phyloP scores from a whole-genome alignment of 1,140 invertebrate species.

The Drosophila mauritiana region DNA sequence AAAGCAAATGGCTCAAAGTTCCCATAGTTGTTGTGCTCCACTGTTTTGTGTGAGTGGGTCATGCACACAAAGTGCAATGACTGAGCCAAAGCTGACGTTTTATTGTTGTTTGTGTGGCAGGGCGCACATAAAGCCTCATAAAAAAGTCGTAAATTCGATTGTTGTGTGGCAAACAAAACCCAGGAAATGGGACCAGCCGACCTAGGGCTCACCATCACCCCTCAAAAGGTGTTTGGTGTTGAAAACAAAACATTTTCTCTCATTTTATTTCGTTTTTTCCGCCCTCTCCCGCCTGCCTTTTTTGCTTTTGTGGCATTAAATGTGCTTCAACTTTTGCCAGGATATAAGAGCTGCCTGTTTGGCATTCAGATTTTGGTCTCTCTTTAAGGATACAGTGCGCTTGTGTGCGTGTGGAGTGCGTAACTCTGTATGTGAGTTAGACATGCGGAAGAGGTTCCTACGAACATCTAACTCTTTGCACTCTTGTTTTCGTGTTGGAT shows the following conservation, averaged over 20 bases:
- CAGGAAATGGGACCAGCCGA: constrained; percentile 68
- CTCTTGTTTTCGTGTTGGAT: neutral
- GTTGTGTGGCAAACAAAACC: constrained; percentile 77
- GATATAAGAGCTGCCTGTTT: constrained; percentile 4
- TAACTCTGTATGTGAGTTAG: constrained; percentile 4
- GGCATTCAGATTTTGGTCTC: constrained; percentile 11
- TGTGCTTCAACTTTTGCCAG: constrained; percentile 70
- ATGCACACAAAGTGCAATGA: constrained; percentile 74
- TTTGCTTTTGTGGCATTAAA: constrained; percentile 58
- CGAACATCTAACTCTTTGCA: neutral
- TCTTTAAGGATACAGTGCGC: constrained; percentile 25
- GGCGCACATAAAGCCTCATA: constrained; percentile 75
- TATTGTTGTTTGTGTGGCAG: constrained; percentile 65
- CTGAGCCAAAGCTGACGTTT: constrained; percentile 74
- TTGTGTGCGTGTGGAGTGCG: neutral
- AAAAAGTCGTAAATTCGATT: constrained; percentile 82
- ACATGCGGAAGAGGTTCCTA: constrained; percentile 20
- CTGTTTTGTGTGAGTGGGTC: constrained; percentile 24
- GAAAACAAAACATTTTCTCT: constrained; percentile 77
- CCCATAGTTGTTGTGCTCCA: constrained; percentile 5
- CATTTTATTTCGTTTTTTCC: constrained; percentile 49
- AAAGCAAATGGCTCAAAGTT: constrained; percentile 68
- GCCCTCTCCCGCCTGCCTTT: constrained; percentile 27
- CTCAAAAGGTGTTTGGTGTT: constrained; percentile 80
- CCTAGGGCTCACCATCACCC: constrained; percentile 22